Evolutionary conservation across 2,888 invertebrate species (phyloP).

Genomic region (Candidula unifasciata): DNA sequence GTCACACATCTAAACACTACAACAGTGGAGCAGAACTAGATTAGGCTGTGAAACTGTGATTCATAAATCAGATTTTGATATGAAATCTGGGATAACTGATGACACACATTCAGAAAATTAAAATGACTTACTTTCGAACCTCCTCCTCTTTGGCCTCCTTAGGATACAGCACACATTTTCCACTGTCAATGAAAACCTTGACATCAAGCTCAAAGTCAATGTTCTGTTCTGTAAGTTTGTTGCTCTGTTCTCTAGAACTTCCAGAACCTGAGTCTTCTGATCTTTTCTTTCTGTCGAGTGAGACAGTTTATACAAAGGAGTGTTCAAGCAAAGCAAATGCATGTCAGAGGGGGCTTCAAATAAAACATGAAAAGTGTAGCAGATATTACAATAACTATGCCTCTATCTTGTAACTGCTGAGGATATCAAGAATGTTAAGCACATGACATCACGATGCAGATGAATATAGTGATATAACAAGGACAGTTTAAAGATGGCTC

Average conservation of each 20-base stretch:
- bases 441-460: too few species aligned
- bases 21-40: too few species aligned
- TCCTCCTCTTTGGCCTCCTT: constrained; percentile 72
- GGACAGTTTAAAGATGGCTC: too few species aligned
- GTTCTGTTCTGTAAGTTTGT: constrained; percentile 81
- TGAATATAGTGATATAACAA: too few species aligned
- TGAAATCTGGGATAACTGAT: neutral
- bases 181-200: constrained; percentile 96
- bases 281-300: constrained; percentile 30
- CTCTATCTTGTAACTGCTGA: neutral
- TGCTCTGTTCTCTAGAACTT: constrained; percentile 43
- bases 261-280: constrained; percentile 41
- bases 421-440: too few species aligned
- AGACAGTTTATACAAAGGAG: too few species aligned
- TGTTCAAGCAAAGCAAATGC: too few species aligned
- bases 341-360: neutral
- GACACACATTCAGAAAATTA: neutral
- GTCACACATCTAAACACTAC: too few species aligned
- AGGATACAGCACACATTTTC: constrained; percentile 96
- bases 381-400: neutral
- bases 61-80: neutral
- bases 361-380: neutral
- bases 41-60: neutral
- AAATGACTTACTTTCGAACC: constrained; percentile 60
- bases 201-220: constrained; percentile 97